Base-by-base conservation (phyloP, 2,113 vertebrate genomes). In the Forbesichthys agassizii region DNA sequence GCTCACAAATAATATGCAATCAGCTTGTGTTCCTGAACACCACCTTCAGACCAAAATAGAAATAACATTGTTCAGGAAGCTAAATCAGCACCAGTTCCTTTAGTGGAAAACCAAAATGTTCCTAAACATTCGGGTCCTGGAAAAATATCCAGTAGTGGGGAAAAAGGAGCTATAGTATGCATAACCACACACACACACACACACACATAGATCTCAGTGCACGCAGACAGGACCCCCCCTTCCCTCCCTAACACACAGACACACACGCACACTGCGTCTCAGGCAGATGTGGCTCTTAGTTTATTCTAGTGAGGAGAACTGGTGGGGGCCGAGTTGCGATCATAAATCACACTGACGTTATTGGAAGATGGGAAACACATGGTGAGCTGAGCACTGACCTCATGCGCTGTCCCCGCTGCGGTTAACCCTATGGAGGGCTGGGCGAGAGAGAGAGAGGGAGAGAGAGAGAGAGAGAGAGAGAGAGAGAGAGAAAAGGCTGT, bases 311-410 rank as follows among this genome's bases (percentile, higher is more conserved):
- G 83, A 88, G 78, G 73, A 73, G 78, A 83, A 82, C 71, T 67
- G 80, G 72, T 71, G 73, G 80, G 80, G 79, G 83, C 36, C 72
- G 83, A 16, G 79, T 73, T 80, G 82, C 80, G 86, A 75, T 83
- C 90, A 92, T 92, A 92, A 93, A 93, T 93, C 90, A 92, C 90
- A 71, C 87, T 92, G 90, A 89, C 78, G 86, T 92, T 89, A 91
- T 88, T 90, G 87, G 89, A 86, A 91, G 90, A 92, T 92, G 91
- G 89, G 87, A 92, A 93, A 85, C 90, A 92, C 90, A 92, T 92
- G 90, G 86, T 79, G 74, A 78, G 82, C 75, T 48, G 66, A 87
- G 86, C 74, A 1, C 88, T 92, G 91, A 92, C 86, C 90, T 93
- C 90, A 92, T 93, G 82, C 77, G 67, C 61, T 61, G 81, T 82